Conservation (phyloP, 1,140 invertebrate species). For the Zaprionus lachaisei region DNA sequence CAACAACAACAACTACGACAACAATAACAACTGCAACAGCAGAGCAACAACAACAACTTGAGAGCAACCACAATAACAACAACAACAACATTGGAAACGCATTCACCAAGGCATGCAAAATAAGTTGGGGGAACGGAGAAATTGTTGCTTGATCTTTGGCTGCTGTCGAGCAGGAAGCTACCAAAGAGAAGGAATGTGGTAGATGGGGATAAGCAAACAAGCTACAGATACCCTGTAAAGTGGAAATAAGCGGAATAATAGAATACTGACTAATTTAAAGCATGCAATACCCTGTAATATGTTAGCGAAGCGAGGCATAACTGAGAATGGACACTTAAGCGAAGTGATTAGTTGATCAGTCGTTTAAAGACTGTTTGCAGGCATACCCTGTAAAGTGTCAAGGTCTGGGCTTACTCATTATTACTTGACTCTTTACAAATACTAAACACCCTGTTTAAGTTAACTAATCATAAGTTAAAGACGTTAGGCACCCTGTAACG, state of each 20-base stretch:
- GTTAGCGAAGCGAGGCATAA: background rate
- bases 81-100: constrained; percentile 1
- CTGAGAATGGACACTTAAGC: too few species aligned
- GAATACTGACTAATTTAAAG: background rate
- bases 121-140: constrained; percentile 13
- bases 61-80: constrained; percentile 21
- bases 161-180: constrained; percentile 10
- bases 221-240: background rate
- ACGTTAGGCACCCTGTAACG: too few species aligned
- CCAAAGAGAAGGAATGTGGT: background rate
- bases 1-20: constrained; percentile 37
- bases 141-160: constrained; percentile 21
- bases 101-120: constrained; percentile 22
- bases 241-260: background rate
- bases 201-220: background rate
- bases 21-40: constrained; percentile 27
- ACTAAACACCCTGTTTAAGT: too few species aligned
- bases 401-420: too few species aligned
- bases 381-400: too few species aligned
- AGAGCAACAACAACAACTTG: constrained; percentile 27
- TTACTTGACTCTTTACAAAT: too few species aligned
- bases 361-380: too few species aligned
- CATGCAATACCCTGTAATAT: background rate
- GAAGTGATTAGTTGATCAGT: too few species aligned
- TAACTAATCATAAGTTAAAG: too few species aligned